Base-by-base conservation (phyloP, 2,797 vertebrate species). In the Gallirallus australis region DNA sequence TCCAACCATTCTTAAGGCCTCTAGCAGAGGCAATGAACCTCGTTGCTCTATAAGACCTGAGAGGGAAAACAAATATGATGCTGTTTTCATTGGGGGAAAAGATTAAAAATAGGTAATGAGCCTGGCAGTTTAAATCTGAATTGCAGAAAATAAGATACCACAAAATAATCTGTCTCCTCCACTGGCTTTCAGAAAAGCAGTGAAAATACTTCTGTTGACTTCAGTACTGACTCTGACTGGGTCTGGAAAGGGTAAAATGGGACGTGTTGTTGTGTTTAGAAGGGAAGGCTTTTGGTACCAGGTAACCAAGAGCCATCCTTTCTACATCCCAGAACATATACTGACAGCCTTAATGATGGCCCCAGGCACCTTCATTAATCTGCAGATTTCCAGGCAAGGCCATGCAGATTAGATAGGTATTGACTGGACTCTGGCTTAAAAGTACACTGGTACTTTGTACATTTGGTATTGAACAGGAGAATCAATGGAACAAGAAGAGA, bases 1-100 rank as follows among this genome's bases (percentile, higher is more conserved):
- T 77, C 99, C 99, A 30, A 99, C 97, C 24, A 93, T 84, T 15
- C 98, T 97, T 35, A 99, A 97, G 96, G 99, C 98, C 82, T 98
- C 97, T 75, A 99, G 97, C 64, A 99, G 98, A 42, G 99, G 99
- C 96, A 97, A 96, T 3, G 99, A 99, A 97, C 98, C 99, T 30
- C 98, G 98, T 89, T 99, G 98, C 95, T 99, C 99, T 77, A 99
- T 99, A 59, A 99, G 94, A 93, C 98, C 99, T 99, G 95, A 48
- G 90, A 40, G 56, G 59, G 64, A 81, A 64, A 66, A 12, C 39
- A 94, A 59, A 52, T 11, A 12, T 19, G 59, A 2, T 11, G 2
- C 53, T 57, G 5, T 66, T 86, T 80, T 54, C 21, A 30, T 2
- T 6, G 19, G 4, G 3, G 19, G 4, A 3, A 5, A 53, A 75